Evolutionary conservation across 2,113 vertebrate species (phyloP), one percentile per base, ranked within the genome.

Genomic region (Danionella cerebrum): DNA sequence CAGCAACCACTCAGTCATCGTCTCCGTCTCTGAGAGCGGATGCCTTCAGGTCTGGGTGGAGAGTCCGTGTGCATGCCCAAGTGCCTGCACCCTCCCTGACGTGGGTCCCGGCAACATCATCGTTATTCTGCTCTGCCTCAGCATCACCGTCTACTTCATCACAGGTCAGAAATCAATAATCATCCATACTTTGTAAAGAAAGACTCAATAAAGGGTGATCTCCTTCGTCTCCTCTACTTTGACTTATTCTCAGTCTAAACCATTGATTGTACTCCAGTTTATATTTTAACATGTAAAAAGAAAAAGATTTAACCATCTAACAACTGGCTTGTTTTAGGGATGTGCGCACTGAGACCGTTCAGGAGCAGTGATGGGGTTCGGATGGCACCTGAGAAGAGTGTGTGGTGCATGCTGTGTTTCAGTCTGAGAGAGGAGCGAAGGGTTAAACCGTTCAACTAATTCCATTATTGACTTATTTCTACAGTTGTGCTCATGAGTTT

Each of bases 351-450:
- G 13, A 74, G 79, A 52, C 73, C 84, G 2, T 82, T 84, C 39
- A 78, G 78, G 54, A 84, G 69, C 53, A 78, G 75, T 57, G 74
- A 76, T 0, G 88, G 86, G 6, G 78, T 85, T 2, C 84, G 82
- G 78, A 84, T 89, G 47, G 73, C 76, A 47, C 87, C 85, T 0
- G 84, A 89, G 65, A 80, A 78, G 55, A 86, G 78, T 2, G 66
- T 89, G 42, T 88, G 88, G 84, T 88, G 86, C 35, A 79, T 74
- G 73, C 70, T 85, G 38, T 91, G 88, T 69, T 84, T 65, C 64
- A 59, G 78, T 35, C 82, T 79, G 27, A 13, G 14, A 22, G 4
- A 53, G 38, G 5, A 31, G 29, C 29, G n/a, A n/a, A n/a, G n/a
- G n/a, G n/a, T n/a, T n/a, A n/a, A n/a, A n/a, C n/a, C n/a, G n/a